Conservation (phyloP, 92 coral and sea anemone genomes). For the Parazoanthus atlanticus region DNA sequence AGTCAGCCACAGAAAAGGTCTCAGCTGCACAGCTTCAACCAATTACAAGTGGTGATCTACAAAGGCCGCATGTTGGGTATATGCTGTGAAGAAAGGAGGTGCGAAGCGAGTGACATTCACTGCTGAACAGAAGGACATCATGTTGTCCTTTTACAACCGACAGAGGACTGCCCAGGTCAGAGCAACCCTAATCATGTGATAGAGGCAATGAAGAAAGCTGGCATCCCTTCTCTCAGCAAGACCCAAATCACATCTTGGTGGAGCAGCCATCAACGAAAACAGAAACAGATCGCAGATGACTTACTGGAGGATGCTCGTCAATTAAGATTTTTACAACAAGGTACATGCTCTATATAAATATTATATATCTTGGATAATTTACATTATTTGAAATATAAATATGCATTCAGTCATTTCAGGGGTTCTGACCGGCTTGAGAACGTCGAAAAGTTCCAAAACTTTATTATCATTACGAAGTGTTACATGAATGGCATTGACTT, state of each 20-base stretch:
- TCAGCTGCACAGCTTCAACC: background rate
- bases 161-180: slow-evolving; percentile 43
- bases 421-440: too few relatives aligned
- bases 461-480: too few relatives aligned
- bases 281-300: slow-evolving; percentile 58
- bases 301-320: slow-evolving; percentile 38
- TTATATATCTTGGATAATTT: too few relatives aligned
- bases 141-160: slow-evolving; percentile 46
- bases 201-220: slow-evolving; percentile 53
- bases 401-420: too few relatives aligned
- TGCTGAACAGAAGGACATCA: slow-evolving; percentile 52
- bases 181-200: slow-evolving; percentile 47
- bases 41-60: background rate
- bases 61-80: slow-evolving; percentile 19
- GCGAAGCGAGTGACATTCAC: slow-evolving; percentile 50
- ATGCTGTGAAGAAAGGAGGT: slow-evolving; percentile 43
- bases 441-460: too few relatives aligned
- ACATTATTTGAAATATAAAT: too few relatives aligned
- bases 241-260: slow-evolving; percentile 66
- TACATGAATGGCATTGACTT: too few relatives aligned
- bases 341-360: background rate
- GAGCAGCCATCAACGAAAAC: slow-evolving; percentile 59
- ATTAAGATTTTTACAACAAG: background rate
- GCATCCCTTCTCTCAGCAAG: slow-evolving; percentile 45
- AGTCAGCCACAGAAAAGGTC: background rate